Percentiles rank a stretch among this genome's conserved stretches.
phyloP scores from a whole-genome alignment of 2,888 invertebrate species.

The Siphlonurus alternatus region DNA sequence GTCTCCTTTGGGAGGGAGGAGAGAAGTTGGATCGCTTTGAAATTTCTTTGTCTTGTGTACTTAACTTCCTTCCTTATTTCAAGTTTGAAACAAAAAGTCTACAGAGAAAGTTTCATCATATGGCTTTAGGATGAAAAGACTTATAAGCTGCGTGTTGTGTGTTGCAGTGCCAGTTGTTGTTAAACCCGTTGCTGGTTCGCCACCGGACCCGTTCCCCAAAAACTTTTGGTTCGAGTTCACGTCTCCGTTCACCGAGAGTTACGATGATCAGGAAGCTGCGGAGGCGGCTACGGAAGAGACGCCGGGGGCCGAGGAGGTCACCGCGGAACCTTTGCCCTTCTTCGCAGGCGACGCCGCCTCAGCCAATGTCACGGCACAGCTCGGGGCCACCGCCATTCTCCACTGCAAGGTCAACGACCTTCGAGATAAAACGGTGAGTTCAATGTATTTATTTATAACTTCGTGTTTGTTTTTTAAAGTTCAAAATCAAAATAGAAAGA shows the following conservation, averaged over 20 bases:
- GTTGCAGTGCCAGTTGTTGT: too few relatives aligned
- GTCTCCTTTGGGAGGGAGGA: background rate
- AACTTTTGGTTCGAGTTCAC: conserved; percentile 11
- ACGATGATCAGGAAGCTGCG: conserved; percentile 3
- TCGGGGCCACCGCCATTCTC: conserved; percentile 22
- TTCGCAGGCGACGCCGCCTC: conserved; percentile 18
- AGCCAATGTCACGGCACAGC: conserved; percentile 22
- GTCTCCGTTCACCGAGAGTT: conserved; percentile 9
- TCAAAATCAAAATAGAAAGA: too few relatives aligned
- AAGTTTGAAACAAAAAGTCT: background rate
- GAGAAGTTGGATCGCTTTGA: background rate
- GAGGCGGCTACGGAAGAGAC: conserved; percentile 9
- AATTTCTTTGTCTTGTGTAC: background rate
- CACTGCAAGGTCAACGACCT: conserved; percentile 22
- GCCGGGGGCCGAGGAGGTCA: conserved; percentile 11
- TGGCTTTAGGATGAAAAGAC: too few relatives aligned
- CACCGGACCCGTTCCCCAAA: conserved; percentile 7
- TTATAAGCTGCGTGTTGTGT: background rate
- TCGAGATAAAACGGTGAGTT: conserved; percentile 21
- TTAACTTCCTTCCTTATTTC: background rate
- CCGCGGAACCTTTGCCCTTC: conserved; percentile 19
- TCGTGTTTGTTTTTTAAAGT: too few relatives aligned
- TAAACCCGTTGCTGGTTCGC: too few relatives aligned
- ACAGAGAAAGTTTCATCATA: background rate
- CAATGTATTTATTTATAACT: background rate